A percentile compares a stretch with the other conserved stretches of the same genome.
Evolutionary conservation across 1,140 invertebrate genomes (phyloP).

Genomic region (Schlechtendalia chinensis): DNA sequence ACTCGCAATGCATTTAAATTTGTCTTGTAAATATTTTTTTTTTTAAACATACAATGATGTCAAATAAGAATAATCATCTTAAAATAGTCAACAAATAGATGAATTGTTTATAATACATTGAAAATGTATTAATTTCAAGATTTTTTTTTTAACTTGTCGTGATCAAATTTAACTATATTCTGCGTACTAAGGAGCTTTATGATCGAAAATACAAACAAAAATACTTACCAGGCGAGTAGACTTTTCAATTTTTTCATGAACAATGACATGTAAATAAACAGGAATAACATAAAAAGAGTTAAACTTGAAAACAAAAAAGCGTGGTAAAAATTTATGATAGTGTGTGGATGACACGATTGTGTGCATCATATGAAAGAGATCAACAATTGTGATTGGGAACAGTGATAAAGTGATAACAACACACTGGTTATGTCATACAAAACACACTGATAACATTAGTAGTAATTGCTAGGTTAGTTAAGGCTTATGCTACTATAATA

Average conservation of each 20-base stretch:
- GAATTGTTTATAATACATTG: too few relatives aligned
- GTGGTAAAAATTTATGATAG: conserved; percentile 26
- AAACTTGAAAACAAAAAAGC: not conserved
- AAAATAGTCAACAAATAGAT: not conserved
- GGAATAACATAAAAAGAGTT: not conserved
- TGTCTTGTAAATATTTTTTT: not conserved
- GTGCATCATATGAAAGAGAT: too few relatives aligned
- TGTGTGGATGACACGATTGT: too few relatives aligned
- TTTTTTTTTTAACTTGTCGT: too few relatives aligned
- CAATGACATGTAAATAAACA: not conserved
- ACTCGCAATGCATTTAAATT: not conserved
- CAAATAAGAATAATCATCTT: not conserved
- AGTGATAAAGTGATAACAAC: conserved; percentile 9
- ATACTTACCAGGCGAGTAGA: not conserved
- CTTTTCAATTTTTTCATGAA: not conserved
- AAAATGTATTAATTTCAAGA: too few relatives aligned
- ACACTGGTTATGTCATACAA: too few relatives aligned
- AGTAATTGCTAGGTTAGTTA: too few relatives aligned
- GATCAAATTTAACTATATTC: too few relatives aligned
- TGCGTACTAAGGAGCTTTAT: too few relatives aligned
- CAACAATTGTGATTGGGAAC: not conserved
- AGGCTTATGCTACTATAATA: too few relatives aligned
- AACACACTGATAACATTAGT: too few relatives aligned
- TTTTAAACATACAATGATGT: not conserved
- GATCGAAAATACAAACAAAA: too few relatives aligned